Base-by-base conservation (phyloP, 2,113 vertebrate genomes). In the Bungarus multicinctus region DNA sequence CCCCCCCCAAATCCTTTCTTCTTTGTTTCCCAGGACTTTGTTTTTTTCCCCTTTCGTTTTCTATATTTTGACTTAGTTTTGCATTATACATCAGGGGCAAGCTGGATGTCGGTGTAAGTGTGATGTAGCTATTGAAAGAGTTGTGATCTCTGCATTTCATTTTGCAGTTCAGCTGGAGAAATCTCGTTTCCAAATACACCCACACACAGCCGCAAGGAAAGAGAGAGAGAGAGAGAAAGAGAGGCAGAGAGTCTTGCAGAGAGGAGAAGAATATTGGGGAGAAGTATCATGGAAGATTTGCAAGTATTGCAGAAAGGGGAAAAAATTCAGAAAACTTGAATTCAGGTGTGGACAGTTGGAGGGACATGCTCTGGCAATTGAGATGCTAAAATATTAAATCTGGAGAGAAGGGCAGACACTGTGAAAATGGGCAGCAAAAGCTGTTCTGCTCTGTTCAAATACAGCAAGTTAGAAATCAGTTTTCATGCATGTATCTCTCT, bases 141-240 rank as follows among this genome's bases (percentile, higher is more conserved):
- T 96, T 96, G 96, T 96, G 96, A 96, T 97, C 96, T 95, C 95
- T 95, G 92, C 95, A 87, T 97, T 97, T 97, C 95, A 95, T 97
- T 97, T 97, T 97, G 96, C 96, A 94, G 94, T 97, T 97, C 95
- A 96, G 95, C 97, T 98, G 97, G 97, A 97, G 97, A 95, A 97
- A 97, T 97, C 97, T 97, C 95, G 0, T 96, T 97, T 98, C 97
- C 96, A 97, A 95, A 96, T 96, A 98, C 97, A 97, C 98, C 98
- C 97, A 97, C 97, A 97, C 95, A 95, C 97, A 96, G 96, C 94
- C 96, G 93, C 95, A 27, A 95, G 89, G 93, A 94, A 96, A 95
- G 95, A 93, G 92, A 22, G 91, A 92, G 94, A 93, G 94, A 85
- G 88, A 12, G 92, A 94, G 96, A 94, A 95, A 93, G 91, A 18